A percentile compares a stretch with the other conserved stretches of the same genome.
Conservation (phyloP, 1,140 invertebrate genomes). For the Anastrepha ludens region DNA sequence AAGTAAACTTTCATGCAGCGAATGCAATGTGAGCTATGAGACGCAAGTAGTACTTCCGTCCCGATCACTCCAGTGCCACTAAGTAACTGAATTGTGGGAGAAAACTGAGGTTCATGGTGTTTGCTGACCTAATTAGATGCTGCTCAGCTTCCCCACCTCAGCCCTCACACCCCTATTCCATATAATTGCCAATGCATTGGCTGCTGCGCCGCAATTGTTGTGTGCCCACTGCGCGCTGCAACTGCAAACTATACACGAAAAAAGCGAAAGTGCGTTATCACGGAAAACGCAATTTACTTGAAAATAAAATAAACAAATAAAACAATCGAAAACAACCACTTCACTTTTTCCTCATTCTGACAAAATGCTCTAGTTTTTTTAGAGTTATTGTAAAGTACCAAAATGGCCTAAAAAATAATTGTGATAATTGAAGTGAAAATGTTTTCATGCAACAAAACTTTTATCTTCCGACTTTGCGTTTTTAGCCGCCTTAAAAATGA, state of each 20-base stretch:
- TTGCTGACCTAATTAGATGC: conserved; percentile 46
- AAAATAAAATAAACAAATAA: conserved; percentile 22
- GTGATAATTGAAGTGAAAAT: conserved; percentile 43
- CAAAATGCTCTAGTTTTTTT: conserved; percentile 17
- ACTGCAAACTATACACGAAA: conserved; percentile 4
- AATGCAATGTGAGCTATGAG: conserved; percentile 4
- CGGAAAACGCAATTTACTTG: background rate
- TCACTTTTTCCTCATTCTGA: conserved; percentile 13
- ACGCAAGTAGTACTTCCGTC: background rate
- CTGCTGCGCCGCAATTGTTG: background rate
- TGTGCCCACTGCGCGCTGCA: background rate
- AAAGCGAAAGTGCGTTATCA: conserved; percentile 51
- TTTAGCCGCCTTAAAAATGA: background rate
- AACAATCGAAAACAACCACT: conserved; percentile 30
- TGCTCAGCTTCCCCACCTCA: background rate
- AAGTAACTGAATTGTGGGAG: conserved; percentile 19
- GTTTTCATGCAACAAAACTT: background rate
- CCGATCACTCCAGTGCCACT: background rate
- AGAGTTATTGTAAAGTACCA: background rate
- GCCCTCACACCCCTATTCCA: background rate
- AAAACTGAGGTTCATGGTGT: conserved; percentile 11
- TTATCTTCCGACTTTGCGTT: background rate
- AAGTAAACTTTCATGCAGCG: background rate
- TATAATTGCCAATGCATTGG: background rate
- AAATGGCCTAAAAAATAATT: background rate